Evolutionary conservation across 1,140 invertebrate genomes (phyloP).

Genomic region (Phymorhynchus buccinoides): DNA sequence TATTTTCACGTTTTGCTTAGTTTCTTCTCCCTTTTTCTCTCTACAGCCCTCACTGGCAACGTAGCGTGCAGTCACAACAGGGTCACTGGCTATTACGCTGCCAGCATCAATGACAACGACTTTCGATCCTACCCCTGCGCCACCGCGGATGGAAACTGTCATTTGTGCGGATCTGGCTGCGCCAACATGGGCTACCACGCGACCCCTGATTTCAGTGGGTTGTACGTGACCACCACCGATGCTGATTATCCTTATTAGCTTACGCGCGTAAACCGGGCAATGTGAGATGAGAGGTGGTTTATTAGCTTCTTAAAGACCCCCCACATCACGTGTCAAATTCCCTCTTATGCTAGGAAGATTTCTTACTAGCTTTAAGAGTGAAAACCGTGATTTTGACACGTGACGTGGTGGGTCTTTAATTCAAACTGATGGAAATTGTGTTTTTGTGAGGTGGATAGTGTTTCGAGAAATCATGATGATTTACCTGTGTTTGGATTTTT

Average conservation of each 20-base stretch:
- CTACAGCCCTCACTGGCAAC: background rate
- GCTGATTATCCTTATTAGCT: conserved; percentile 9
- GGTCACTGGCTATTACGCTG: conserved; percentile 9
- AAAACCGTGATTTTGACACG: too few relatives aligned
- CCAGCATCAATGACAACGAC: conserved; percentile 36
- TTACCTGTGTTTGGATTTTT: too few relatives aligned
- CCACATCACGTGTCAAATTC: too few relatives aligned
- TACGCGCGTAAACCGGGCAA: too few relatives aligned
- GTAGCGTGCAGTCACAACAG: conserved; percentile 33
- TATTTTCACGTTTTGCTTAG: background rate
- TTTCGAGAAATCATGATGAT: too few relatives aligned
- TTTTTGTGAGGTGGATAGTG: too few relatives aligned
- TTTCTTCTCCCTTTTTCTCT: background rate
- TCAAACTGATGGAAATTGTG: too few relatives aligned
- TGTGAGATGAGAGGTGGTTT: too few relatives aligned
- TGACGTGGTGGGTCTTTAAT: too few relatives aligned
- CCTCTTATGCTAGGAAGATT: too few relatives aligned
- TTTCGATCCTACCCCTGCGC: conserved; percentile 27
- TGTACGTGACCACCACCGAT: conserved; percentile 7
- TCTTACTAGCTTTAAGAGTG: too few relatives aligned
- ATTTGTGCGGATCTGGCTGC: conserved; percentile 23
- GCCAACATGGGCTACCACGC: conserved; percentile 36
- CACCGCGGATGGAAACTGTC: background rate
- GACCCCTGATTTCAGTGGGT: background rate
- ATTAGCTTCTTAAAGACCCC: too few relatives aligned